These are phyloP conservation scores for Rhagologus leucostigma DNA, from an alignment of 2,113 vertebrate genomes.

Conservation along the genomic window DNA sequence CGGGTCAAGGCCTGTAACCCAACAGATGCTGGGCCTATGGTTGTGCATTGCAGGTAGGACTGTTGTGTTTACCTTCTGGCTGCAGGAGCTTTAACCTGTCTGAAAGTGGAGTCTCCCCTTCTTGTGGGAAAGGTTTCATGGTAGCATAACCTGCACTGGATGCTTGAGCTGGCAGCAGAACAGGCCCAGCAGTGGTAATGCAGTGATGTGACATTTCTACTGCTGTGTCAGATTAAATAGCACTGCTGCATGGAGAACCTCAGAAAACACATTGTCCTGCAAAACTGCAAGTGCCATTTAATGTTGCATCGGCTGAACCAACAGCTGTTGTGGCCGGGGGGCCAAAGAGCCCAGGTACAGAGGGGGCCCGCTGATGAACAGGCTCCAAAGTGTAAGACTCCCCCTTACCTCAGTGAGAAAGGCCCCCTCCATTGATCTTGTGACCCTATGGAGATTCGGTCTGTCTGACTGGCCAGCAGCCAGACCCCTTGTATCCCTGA, in stretches of 20 bases:
- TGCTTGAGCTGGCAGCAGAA: not conserved
- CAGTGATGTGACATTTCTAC: not conserved
- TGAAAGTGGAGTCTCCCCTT: not conserved
- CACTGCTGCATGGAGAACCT: not conserved
- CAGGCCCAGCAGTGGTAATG: not conserved
- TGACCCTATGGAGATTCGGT: too few species aligned
- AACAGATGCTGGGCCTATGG: constrained; percentile 89
- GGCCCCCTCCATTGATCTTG: too few species aligned
- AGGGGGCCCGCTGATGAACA: too few species aligned
- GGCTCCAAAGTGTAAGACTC: too few species aligned
- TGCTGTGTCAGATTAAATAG: not conserved
- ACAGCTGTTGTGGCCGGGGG: too few species aligned
- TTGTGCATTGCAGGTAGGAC: constrained; percentile 94
- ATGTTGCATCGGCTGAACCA: too few species aligned
- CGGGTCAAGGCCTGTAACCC: constrained; percentile 91
- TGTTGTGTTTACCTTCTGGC: not conserved
- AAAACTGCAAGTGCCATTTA: not conserved
- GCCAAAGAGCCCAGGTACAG: too few species aligned
- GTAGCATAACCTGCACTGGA: not conserved
- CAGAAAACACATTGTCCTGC: not conserved
- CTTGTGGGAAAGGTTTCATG: not conserved
- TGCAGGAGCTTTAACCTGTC: not conserved
- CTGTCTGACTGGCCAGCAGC: too few species aligned
- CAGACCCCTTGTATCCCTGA: too few species aligned
- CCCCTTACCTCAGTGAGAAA: too few species aligned